These are phyloP conservation scores for Gastrophysa polygoni DNA, from an alignment of 2,888 invertebrate species.

Conservation along the genomic window DNA sequence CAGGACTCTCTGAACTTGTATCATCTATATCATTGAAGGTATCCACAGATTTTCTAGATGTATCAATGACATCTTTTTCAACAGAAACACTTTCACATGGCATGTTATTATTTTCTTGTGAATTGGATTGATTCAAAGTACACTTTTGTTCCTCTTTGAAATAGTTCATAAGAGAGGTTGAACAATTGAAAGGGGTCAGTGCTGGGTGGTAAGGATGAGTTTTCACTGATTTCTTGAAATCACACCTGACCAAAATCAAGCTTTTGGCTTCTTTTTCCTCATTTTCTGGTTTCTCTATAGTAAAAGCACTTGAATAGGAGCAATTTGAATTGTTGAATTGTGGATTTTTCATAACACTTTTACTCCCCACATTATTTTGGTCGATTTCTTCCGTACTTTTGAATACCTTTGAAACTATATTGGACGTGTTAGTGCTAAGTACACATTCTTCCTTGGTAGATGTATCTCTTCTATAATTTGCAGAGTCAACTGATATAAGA, in stretches of 20 bases:
- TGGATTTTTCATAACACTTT: neutral
- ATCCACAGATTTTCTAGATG: neutral
- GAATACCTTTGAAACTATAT: neutral
- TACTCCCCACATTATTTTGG: neutral
- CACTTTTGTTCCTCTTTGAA: slow-evolving; percentile 24
- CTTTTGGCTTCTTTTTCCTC: slow-evolving; percentile 28
- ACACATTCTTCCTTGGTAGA: neutral
- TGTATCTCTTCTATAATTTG: neutral
- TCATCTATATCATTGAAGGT: slow-evolving; percentile 29
- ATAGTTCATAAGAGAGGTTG: slow-evolving; percentile 26
- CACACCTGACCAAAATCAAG: slow-evolving; percentile 34
- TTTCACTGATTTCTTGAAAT: slow-evolving; percentile 33
- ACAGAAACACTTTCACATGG: neutral
- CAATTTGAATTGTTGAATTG: neutral
- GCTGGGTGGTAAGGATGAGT: slow-evolving; percentile 17
- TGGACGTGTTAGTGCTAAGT: neutral
- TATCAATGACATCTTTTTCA: too few species aligned
- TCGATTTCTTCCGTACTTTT: neutral
- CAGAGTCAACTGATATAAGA: neutral
- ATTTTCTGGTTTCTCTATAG: slow-evolving; percentile 13
- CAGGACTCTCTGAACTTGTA: slow-evolving; percentile 45
- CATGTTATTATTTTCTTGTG: neutral
- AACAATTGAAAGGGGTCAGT: slow-evolving; percentile 23
- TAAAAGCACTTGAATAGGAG: slow-evolving; percentile 5
- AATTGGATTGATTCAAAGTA: slow-evolving; percentile 1